These are phyloP conservation scores for Candidula unifasciata DNA, from an alignment of 2,888 invertebrate genomes.

Conservation along the genomic window DNA sequence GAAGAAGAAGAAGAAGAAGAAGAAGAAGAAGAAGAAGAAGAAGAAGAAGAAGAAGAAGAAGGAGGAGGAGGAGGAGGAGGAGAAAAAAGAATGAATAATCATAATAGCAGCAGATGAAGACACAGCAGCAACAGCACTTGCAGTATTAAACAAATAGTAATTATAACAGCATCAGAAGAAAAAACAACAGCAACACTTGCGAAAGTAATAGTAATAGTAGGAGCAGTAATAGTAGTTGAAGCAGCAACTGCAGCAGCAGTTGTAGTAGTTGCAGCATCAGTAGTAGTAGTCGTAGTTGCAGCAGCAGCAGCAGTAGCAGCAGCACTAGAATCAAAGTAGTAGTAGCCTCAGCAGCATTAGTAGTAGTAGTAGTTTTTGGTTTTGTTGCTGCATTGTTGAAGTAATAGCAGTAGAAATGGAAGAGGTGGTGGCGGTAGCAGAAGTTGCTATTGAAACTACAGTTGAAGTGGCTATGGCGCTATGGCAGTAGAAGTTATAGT, in stretches of 20 bases:
- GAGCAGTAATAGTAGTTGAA: neutral
- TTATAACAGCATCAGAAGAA: neutral
- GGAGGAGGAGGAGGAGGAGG: neutral
- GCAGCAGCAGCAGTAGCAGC: neutral
- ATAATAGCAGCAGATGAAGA: neutral
- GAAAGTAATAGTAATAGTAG: neutral
- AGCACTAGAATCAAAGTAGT: neutral
- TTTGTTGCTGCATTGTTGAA: too few relatives aligned
- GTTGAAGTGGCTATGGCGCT: too few relatives aligned
- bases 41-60: slow-evolving; percentile 36
- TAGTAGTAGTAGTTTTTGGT: neutral
- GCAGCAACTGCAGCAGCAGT: neutral
- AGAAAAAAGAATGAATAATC: neutral
- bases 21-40: slow-evolving; percentile 38
- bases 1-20: slow-evolving; percentile 41
- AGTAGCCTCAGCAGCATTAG: neutral
- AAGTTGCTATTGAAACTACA: too few relatives aligned
- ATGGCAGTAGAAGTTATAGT: too few relatives aligned
- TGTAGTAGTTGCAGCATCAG: neutral
- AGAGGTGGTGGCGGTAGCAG: too few relatives aligned
- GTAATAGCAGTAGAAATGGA: too few relatives aligned
- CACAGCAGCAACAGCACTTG: neutral
- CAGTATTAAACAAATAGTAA: neutral
- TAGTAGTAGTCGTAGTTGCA: neutral
- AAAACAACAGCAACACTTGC: neutral